Base-by-base conservation (phyloP, 2,888 invertebrate genomes). In the Syritta pipiens region DNA sequence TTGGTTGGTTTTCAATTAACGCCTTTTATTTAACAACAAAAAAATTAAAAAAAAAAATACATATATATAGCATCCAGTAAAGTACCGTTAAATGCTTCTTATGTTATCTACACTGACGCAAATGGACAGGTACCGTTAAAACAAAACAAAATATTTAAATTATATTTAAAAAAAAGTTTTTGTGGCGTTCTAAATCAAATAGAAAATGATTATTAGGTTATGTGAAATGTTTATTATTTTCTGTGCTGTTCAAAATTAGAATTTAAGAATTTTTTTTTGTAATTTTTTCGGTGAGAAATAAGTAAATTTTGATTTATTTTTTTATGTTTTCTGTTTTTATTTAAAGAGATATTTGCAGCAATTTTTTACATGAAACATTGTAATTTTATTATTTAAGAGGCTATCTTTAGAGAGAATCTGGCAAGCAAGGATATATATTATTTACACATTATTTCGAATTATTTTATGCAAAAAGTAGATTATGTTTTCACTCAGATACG, bases 61-160 rank as follows among this genome's bases (percentile, higher is more conserved):
- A 17, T 28, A 57, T 76, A 82, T 74, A 60, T 84, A 87, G 87
- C 87, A 81, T 83, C 84, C 82, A 85, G 84, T 90, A 91, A 93
- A 92, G 92, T 94, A 92, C 94, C 95, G 89, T 92, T 93, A 91
- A 96, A 96, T 92, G 96, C 95, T 92, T 94, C 94, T 90, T 95
- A 94, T 93, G 96, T 96, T 92, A 94, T 94, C 92, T 96, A 96
- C 94, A 96, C 96, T 92, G 96, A 96, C 92, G 94, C 95, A 91
- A 94, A 95, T 92, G 96, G 95, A 93, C 96, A 96, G 96, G 96
- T 96, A 95, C 82, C 81, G 77, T 82, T 59, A 14, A 35, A 48
- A 32, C 10, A 42, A 35, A 53, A 24, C 17, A 42, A 28, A 32
- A 48, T 35, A 40, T 7, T 10, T 7, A 44, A 28, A 22, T 12